Evolutionary conservation across 2,797 vertebrate species (phyloP), one percentile per base, ranked within the genome.

Genomic region (Pseudomugil gertrudae): DNA sequence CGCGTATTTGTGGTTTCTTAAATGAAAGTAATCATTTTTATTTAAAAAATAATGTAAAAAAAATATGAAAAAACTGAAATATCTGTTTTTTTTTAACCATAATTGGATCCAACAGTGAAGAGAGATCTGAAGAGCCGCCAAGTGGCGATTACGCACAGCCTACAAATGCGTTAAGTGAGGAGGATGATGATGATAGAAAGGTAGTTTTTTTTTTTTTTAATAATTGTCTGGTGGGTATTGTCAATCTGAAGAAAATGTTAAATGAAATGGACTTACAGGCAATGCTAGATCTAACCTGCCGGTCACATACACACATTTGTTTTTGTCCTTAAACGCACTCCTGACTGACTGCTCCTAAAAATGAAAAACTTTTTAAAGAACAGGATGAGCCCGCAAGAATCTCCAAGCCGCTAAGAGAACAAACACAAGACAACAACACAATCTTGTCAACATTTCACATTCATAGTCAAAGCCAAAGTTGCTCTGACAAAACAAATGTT

Each of bases 401-500:
- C 35, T 57, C 21, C 30, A 23, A 65, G 55, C 68, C 51, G 8
- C 14, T 21, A 21, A 56, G 27, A 55, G 55, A 66, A 50, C 53
- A 76, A 71, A 74, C 26, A 13, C 47, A 59, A 47, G 56, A 65
- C 52, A 71, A 47, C n/a, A 56, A 57, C 33, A 32, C 10, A 19
- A 48, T 57, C 59, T 57, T 63, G 50, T 81, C 72, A 72, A 27
- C 56, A 30, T 58, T 57, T 58, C 30, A 47, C 53, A 38, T 56
- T 63, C 9, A 15, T 40, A 48, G 9, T 5, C 38, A 17, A 59
- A 24, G 27, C 23, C 61, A 17, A 62, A 48, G 21, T 14, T 66
- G 63, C 66, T 79, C 65, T 45, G 63, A 65, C 57, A 66, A 74
- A n/a, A 78, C 21, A 63, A 71, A 68, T 67, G 36, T 70, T 21